phyloP scores from a whole-genome alignment of 2,797 vertebrate species.

The Pseudocheirus occidentalis region DNA sequence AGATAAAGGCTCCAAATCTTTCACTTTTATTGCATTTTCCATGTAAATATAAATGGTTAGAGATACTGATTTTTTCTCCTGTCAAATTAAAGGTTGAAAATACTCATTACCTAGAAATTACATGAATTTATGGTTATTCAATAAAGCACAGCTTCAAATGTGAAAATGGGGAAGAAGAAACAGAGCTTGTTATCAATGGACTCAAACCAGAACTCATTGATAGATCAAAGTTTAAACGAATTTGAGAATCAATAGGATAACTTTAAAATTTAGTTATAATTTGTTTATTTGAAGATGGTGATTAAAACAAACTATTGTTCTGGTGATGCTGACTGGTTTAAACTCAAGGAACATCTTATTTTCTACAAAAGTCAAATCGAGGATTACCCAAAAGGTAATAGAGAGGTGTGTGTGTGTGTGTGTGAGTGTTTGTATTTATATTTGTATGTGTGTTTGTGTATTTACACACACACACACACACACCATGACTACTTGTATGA shows the following conservation, averaged over 20 bases:
- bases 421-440: background rate
- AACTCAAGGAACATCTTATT: background rate
- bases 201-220: slow-evolving; percentile 14
- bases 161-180: slow-evolving; percentile 57
- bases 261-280: slow-evolving; percentile 19
- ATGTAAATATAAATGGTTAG: background rate
- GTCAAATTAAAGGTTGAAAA: slow-evolving; percentile 38
- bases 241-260: slow-evolving; percentile 51
- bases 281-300: no score
- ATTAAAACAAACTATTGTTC: background rate
- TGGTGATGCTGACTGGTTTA: background rate
- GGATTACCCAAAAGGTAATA: background rate
- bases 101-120: slow-evolving; percentile 54
- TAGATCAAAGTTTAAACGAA: slow-evolving; percentile 20
- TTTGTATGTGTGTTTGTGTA: no score
- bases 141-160: slow-evolving; percentile 45
- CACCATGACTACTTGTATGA: no score
- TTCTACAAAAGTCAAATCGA: background rate
- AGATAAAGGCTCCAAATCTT: slow-evolving; percentile 41
- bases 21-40: slow-evolving; percentile 33
- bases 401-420: background rate
- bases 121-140: slow-evolving; percentile 10
- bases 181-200: slow-evolving; percentile 7
- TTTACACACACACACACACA: no score
- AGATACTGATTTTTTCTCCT: slow-evolving; percentile 46